phyloP scores from a whole-genome alignment of 2,888 invertebrate species.

The Fissipunctia ypsillon region DNA sequence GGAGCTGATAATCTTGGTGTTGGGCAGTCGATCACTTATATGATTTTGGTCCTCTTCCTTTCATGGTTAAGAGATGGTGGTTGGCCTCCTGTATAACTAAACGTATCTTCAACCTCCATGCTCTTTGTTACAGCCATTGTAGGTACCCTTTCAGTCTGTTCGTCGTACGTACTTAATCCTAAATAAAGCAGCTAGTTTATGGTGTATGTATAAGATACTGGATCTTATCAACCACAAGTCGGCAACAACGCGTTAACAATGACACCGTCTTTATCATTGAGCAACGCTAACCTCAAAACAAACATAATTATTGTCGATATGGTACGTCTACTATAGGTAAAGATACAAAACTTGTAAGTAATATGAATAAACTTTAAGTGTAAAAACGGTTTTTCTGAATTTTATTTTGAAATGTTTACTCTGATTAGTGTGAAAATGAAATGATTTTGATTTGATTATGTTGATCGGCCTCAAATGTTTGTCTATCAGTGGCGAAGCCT shows the following conservation, averaged over 20 bases:
- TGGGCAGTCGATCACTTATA: not conserved
- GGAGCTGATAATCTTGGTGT: not conserved
- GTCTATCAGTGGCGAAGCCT: too few species aligned
- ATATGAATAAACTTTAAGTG: constrained; percentile 17
- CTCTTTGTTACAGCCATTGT: too few species aligned
- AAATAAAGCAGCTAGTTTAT: constrained; percentile 26
- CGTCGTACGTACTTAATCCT: too few species aligned
- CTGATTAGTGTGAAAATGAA: too few species aligned
- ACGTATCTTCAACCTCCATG: too few species aligned
- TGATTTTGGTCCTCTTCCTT: too few species aligned
- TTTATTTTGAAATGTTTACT: not conserved
- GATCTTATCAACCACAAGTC: constrained; percentile 4
- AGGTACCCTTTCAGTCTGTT: too few species aligned
- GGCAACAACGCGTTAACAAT: constrained; percentile 8
- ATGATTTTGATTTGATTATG: too few species aligned
- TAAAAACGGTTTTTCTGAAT: not conserved
- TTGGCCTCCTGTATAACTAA: too few species aligned
- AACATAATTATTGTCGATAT: not conserved
- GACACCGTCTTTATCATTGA: constrained; percentile 39
- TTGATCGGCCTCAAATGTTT: too few species aligned
- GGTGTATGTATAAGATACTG: too few species aligned
- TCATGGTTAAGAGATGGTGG: too few species aligned
- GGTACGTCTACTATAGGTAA: not conserved
- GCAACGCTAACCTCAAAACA: constrained; percentile 46
- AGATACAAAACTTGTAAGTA: constrained; percentile 16